Evolutionary conservation across 2,113 vertebrate genomes (phyloP).

Genomic region (Cyanoderma ruficeps): DNA sequence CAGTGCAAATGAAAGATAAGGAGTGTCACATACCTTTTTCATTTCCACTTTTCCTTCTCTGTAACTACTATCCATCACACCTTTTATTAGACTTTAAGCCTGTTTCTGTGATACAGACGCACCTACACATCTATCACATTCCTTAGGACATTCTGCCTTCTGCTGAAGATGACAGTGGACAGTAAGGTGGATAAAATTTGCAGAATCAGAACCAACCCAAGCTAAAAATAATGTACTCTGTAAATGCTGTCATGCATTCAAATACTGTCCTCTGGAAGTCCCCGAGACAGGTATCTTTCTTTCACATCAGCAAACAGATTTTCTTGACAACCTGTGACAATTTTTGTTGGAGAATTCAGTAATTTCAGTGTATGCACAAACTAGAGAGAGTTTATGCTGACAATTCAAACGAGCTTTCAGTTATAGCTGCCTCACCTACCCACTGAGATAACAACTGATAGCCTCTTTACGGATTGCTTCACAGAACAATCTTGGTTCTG

Average conservation of each 20-base stretch:
- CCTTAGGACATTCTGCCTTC: background rate
- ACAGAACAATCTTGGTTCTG: background rate
- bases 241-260: background rate
- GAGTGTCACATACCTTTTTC: background rate
- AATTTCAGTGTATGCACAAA: background rate
- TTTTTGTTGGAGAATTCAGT: background rate
- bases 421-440: background rate
- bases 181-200: background rate
- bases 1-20: background rate
- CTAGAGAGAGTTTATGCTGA: background rate
- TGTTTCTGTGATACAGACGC: background rate
- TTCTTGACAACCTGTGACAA: background rate
- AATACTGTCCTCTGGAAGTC: background rate
- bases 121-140: fast-evolving
- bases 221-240: background rate
- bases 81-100: background rate
- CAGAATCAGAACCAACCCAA: background rate
- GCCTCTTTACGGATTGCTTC: background rate
- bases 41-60: background rate
- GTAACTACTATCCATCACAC: background rate
- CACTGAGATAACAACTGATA: background rate
- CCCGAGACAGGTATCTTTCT: background rate
- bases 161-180: background rate
- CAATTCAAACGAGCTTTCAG: background rate
- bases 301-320: background rate